Percentiles rank a stretch among this genome's conserved stretches.
Conservation (phyloP, 23 tunicate species). For the Styela clava region DNA sequence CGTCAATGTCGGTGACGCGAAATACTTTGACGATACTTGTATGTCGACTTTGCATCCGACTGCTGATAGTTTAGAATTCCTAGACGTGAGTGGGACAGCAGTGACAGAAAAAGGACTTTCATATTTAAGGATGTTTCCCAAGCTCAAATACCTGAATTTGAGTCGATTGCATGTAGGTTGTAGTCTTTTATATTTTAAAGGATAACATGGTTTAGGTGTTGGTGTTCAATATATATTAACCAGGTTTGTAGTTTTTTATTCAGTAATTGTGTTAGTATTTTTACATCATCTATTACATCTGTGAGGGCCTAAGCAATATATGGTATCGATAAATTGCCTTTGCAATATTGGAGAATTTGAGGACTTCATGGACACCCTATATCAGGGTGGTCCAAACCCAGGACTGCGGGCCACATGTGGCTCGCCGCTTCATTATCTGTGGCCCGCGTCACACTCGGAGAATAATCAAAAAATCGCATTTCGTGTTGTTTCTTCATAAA, state of each 20-base stretch:
- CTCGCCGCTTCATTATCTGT: no score
- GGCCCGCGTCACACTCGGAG: no score
- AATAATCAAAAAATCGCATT: no score
- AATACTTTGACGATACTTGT: slow-evolving; percentile 42
- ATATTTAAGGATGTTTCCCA: slow-evolving; percentile 43
- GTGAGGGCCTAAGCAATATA: no score
- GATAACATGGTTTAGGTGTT: background rate
- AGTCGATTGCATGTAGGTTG: slow-evolving; percentile 47
- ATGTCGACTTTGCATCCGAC: slow-evolving; percentile 38
- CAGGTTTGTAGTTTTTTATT: slow-evolving; percentile 25
- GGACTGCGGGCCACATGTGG: no score
- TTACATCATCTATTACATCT: no score
- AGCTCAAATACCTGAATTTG: slow-evolving; percentile 54
- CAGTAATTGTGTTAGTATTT: background rate
- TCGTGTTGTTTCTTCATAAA: no score
- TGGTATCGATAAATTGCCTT: no score
- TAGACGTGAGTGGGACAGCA: slow-evolving; percentile 74
- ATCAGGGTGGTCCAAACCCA: no score
- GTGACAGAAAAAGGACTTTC: slow-evolving; percentile 44
- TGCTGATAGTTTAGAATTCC: slow-evolving; percentile 58
- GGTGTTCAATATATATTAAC: background rate
- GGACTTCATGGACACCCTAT: no score
- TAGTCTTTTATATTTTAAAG: background rate
- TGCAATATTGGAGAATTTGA: no score
- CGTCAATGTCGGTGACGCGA: slow-evolving; percentile 55